Conservation (phyloP, 2,113 vertebrate genomes). For the Pseudorhombus dupliciocellatus region DNA sequence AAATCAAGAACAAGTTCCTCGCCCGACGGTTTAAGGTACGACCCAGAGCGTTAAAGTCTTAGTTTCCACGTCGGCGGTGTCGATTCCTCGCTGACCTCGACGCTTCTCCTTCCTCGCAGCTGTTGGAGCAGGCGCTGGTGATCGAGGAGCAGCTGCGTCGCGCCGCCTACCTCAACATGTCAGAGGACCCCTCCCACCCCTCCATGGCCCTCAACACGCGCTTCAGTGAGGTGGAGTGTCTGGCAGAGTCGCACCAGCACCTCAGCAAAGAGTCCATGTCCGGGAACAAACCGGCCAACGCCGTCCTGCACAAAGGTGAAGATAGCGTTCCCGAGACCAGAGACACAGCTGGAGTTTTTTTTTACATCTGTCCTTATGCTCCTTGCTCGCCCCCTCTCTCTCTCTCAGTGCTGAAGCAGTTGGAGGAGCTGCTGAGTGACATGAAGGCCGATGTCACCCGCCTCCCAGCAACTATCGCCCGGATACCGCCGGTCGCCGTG, state of each 20-base stretch:
- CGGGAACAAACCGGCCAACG: conserved; percentile 97
- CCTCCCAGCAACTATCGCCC: conserved; percentile 94
- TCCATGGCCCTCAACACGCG: conserved; percentile 97
- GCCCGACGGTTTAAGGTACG: conserved; percentile 95
- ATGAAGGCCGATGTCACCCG: conserved; percentile 99
- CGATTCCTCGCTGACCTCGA: neutral
- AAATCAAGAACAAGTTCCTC: conserved; percentile 99
- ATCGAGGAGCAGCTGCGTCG: conserved; percentile 96
- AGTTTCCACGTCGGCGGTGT: no score
- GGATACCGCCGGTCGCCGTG: conserved; percentile 94
- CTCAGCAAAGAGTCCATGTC: conserved; percentile 98
- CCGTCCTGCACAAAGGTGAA: conserved; percentile 96
- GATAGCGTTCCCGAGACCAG: neutral
- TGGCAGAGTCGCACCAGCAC: conserved; percentile 98
- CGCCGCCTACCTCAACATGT: conserved; percentile 98
- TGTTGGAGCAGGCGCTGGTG: conserved; percentile 95
- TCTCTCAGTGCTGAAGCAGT: conserved; percentile 91
- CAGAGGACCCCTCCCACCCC: conserved; percentile 95
- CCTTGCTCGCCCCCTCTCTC: neutral
- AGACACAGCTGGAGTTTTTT: no score
- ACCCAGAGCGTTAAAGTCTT: no score
- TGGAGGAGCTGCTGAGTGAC: conserved; percentile 96
- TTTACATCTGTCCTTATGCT: no score
- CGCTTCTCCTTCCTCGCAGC: conserved; percentile 64
- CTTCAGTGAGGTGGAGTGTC: conserved; percentile 96